These are phyloP conservation scores for Mormyrus lacerda DNA, from an alignment of 2,113 vertebrate genomes.

Conservation along the genomic window DNA sequence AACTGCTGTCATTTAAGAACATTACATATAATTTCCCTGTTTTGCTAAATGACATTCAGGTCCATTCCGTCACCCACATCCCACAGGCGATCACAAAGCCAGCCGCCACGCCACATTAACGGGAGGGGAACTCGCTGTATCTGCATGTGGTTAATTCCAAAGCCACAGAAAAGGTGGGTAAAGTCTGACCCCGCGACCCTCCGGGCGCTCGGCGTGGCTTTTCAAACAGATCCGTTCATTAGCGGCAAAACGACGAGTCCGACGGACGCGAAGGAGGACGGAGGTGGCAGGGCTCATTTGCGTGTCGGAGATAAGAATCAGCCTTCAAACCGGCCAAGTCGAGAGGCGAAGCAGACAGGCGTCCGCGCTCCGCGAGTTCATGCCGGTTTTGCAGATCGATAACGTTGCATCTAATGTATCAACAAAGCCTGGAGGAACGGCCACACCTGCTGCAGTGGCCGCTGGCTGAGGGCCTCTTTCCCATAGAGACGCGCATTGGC, in stretches of 20 bases:
- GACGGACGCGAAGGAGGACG: background rate
- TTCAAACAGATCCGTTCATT: background rate
- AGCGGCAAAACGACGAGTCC: background rate
- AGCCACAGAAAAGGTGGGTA: background rate
- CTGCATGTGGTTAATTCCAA: background rate
- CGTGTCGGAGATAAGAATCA: background rate
- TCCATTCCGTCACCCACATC: background rate
- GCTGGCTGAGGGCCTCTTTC: background rate
- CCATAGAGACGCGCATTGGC: background rate
- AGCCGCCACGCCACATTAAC: background rate
- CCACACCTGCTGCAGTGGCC: background rate
- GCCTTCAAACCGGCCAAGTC: background rate
- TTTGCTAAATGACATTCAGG: slow-evolving; percentile 7
- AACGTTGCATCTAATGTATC: background rate
- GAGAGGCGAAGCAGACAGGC: background rate
- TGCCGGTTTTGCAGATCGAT: background rate
- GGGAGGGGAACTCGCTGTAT: no score
- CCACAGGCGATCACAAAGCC: background rate
- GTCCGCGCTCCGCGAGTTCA: background rate
- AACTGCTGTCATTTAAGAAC: background rate
- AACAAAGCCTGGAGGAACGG: background rate
- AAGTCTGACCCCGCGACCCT: background rate
- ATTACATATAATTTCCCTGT: background rate
- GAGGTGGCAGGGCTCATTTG: background rate
- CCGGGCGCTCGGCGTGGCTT: background rate